Evolutionary conservation across 2,888 invertebrate genomes (phyloP), one percentile per base, ranked within the genome.

Genomic region (Lithosia quadra): DNA sequence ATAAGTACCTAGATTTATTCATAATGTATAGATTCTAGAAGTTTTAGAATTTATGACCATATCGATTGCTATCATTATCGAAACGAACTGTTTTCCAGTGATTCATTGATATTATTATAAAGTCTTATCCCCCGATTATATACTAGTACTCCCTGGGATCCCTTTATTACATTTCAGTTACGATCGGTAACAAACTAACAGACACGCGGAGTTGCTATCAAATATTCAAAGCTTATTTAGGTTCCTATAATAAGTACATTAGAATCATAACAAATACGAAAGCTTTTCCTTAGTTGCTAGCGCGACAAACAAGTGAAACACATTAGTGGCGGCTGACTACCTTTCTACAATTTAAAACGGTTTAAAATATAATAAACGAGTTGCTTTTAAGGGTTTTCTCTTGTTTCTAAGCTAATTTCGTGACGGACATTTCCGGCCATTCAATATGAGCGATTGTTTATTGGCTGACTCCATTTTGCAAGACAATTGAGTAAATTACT

Each of bases 371-470:
- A 93, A 94, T 94, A 94, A 92, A 92, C 87, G 85, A 83, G 79
- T 77, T 83, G 82, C 89, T 90, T 90, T 90, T 91, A 94, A 95
- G 92, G 89, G 93, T 92, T 93, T 94, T 95, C 92, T 90, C 92
- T 92, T 94, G 95, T 94, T 91, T 91, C 88, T 88, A 84, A 90
- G 90, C 90, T 92, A 94, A 94, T 94, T 95, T 93, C 88, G 88
- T 90, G 90, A 90, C 92, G 86, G 92, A 94, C 94, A 92, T 93
- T 94, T 95, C 94, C 94, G 94, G 86, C 93, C 94, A 95, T 95
- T 95, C 93, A 94, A 90, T 94, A 94, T 94, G 92, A 94, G 84
- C 95, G 92, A 94, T 94, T 93, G 94, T 95, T 92, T 93, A 94
- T 93, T 90, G 92, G 88, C 90, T 83, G 86, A 88, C 85, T 88